Evolutionary conservation across 2,113 vertebrate genomes (phyloP).

Genomic region (Rhegmatorhina hoffmannsi): DNA sequence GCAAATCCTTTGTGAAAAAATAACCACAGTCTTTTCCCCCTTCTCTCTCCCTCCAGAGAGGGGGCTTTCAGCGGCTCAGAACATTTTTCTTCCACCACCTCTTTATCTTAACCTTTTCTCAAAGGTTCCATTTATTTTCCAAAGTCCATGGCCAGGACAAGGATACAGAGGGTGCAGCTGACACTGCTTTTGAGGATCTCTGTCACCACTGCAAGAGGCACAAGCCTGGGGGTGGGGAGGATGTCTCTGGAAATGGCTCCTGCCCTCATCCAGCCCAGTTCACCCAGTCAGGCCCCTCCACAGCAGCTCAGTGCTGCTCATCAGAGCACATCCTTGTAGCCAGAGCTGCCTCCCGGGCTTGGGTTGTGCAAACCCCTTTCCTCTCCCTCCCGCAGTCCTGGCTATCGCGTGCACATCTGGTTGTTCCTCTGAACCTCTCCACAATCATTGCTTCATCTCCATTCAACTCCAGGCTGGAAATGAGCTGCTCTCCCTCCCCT

Average conservation of each 20-base stretch:
- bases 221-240: neutral
- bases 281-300: neutral
- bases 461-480: neutral
- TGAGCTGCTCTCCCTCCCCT: neutral
- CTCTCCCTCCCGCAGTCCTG: neutral
- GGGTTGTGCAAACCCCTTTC: neutral
- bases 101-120: neutral
- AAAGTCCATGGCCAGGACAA: neutral
- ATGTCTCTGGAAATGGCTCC: neutral
- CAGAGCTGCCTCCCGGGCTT: neutral
- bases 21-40: neutral
- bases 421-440: neutral
- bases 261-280: neutral
- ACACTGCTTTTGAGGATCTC: neutral
- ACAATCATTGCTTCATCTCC: neutral
- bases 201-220: neutral
- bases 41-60: neutral
- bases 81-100: neutral
- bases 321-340: neutral
- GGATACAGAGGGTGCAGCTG: neutral
- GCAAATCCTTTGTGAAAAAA: slow-evolving; percentile 52
- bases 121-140: neutral
- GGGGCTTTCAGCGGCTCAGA: neutral
- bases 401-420: neutral
- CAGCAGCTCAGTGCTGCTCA: neutral